Evolutionary conservation across 1,140 invertebrate species (phyloP), one percentile per base, ranked within the genome.

Genomic region (Pseudobourletiella spinata): DNA sequence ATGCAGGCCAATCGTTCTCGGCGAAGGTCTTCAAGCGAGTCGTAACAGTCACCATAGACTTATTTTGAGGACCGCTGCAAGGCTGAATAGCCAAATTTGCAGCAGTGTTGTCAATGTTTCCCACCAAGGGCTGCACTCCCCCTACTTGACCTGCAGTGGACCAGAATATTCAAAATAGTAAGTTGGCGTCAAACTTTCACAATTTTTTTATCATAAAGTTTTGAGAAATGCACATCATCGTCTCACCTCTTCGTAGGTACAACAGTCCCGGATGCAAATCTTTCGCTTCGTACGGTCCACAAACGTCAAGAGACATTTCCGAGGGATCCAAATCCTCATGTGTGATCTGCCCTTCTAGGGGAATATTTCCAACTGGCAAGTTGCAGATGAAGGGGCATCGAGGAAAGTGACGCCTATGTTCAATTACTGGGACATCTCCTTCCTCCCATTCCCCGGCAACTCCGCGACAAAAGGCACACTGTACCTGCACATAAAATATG

Each of bases 391-490:
- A 83, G 57, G 79, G 78, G 74, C 88, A 91, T 57, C 80, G 72
- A 1, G 86, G 86, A 74, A 85, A 85, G 83, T 86, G 91, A 29
- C 83, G 79, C 52, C 82, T 77, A 73, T 95, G 91, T 72, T 92
- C 87, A 55, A 77, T 75, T 67, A 85, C 80, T 4, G 91, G 89
- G 70, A 81, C 80, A 77, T 86, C 88, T 61, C 80, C 84, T 61
- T 71, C 73, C 74, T 83, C 82, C 89, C 86, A 95, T 68, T 81
- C 79, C 65, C 76, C 80, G 68, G 85, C 78, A 43, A 89, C 76
- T 56, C 83, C 87, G 68, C 80, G 79, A 75, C 88, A 92, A 79
- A 84, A 93, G 15, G 84, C 87, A 76, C 91, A 95, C 67, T 88
- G 82, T 0, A 93, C 87, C 73, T 86, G 77, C 32, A 39, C 32